Evolutionary conservation across 2,888 invertebrate genomes (phyloP), one percentile per base, ranked within the genome.

Genomic region (Globia sparganii): DNA sequence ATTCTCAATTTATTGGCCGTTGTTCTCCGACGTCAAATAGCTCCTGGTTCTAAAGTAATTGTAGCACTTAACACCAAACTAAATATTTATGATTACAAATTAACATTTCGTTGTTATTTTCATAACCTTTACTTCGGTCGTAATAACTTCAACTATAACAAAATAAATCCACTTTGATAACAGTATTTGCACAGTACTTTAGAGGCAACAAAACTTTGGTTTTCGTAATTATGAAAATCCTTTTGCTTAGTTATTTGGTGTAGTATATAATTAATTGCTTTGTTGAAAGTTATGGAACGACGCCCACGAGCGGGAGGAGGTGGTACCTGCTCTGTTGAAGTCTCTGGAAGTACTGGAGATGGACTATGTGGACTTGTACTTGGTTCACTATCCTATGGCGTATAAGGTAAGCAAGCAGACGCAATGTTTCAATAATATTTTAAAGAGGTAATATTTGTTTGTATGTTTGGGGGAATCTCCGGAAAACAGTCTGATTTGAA

Each of bases 371-470:
- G 98, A 99, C 93, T 95, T 98, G 15, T 98, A 98, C 92, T 96
- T 99, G 71, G 97, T 99, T 91, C 98, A 99, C 91, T 98, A 98
- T 97, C 98, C 98, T 4, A 97, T 98, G 91, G 98, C 97, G 1
- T 98, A 97, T 90, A 95, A 92, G 88, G 95, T 95, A 78, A 91
- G 84, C 4, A 78, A 91, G 84, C 4, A 40, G 21, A 37, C 28
- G 4, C 4, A 58, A 40, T 18, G 15, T 28, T 28, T 62, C 11
- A 25, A 8, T 25, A 9, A 53, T 53, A 53, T 53, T 53, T 25
- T 4, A 53, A 53, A 53, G 53, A 53, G 53, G 9, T 53, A 25
- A 53, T 11, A 53, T 53, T 21, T 49, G 8, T 49, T 21, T 2
- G 2, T n/a, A n/a, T n/a, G n/a, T n/a, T n/a, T n/a, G 46, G 46